Conservation (phyloP, 2,113 vertebrate genomes). For the Rhinolophus sinicus region DNA sequence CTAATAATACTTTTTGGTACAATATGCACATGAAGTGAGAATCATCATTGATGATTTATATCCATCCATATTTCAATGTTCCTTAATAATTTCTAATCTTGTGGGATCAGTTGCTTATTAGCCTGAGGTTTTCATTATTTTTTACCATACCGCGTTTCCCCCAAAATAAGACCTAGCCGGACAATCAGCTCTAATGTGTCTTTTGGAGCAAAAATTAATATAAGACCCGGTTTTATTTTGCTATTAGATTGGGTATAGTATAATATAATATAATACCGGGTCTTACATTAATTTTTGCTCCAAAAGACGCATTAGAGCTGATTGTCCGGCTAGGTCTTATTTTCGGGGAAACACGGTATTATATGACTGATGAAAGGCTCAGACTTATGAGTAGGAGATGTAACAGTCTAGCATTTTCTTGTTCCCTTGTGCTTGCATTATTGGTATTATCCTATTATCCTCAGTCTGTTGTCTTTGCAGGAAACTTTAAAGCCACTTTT, state of each 20-base stretch:
- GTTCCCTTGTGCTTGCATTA: neutral
- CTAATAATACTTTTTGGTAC: neutral
- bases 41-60: neutral
- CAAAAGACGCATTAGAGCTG: no score
- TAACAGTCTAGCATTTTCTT: slow-evolving; percentile 9
- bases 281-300: no score
- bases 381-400: neutral
- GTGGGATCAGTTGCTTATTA: neutral
- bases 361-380: neutral
- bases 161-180: no score
- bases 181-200: no score
- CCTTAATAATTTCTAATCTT: slow-evolving; percentile 21
- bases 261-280: no score
- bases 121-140: slow-evolving; percentile 19
- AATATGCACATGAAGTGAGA: neutral
- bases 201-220: no score
- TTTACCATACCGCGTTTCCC: neutral
- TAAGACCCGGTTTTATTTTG: no score
- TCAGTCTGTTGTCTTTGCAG: slow-evolving; percentile 27
- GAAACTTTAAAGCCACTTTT: slow-evolving; percentile 18
- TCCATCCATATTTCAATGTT: neutral
- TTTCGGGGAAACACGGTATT: no score
- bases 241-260: no score
- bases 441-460: slow-evolving; percentile 19
- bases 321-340: no score